Base-by-base conservation (phyloP, 2,888 invertebrate genomes). In the Tromatobia lineatoria region DNA sequence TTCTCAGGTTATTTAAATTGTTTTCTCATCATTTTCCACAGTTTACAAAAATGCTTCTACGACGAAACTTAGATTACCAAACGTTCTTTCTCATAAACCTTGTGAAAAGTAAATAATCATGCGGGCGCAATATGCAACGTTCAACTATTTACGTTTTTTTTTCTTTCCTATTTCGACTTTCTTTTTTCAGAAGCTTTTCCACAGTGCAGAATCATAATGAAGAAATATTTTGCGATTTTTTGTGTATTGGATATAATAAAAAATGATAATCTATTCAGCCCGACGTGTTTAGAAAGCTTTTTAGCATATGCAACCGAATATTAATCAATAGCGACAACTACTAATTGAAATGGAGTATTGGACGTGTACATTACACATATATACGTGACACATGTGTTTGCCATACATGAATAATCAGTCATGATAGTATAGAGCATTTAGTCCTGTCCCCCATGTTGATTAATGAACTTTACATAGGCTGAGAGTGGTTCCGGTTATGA, bases 391-490 rank as follows among this genome's bases (percentile, higher is more conserved):
- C 23, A 20, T 66, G 47, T 42, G 47, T 45, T 42, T 25, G 18
- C 47, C 47, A 25, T 13, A 45, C 25, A 64, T 75, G 69, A 59
- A 82, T 82, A 77, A 77, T 77, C 50, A 82, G 47, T 45, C 18
- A 70, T 20, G 54, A 59, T 70, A 29, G 54, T 74, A 45, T 18
- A n/a, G 13, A 23, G 50, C 50, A 20, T 18, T 50, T 18, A 64
- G 61, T 75, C 50, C 29, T 13, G 25, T 42, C 66, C 13, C 25
- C 57, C 66, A 25, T 59, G 70, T 76, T 71, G 66, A 80, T 83
- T 83, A 67, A 66, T 42, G 66, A 83, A 66, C 66, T 50, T 57
- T 45, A 29, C 70, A 50, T 18, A 20, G 34, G n/a, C 54, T 29
- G 29, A 38, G 8, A 29, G 38, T 25, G 57, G 6, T 18, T n/a